A percentile compares a stretch with the other conserved stretches of the same genome.
Conservation (phyloP, 2,888 invertebrate species). For the Nipponacmea schrenckii region DNA sequence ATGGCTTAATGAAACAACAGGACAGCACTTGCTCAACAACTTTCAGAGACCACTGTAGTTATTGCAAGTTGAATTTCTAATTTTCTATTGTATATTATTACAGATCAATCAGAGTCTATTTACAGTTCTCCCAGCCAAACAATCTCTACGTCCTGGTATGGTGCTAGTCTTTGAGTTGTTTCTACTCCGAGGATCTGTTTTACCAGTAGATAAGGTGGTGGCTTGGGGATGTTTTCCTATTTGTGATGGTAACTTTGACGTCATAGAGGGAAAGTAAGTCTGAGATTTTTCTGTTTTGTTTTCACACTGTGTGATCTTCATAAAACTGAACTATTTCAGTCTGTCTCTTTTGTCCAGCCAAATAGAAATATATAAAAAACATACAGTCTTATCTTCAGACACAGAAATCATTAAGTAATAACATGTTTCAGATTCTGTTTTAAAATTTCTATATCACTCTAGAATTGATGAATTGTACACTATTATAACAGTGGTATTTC, state of each 20-base stretch:
- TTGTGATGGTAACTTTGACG: constrained; percentile 63
- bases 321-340: no score
- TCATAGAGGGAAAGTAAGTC: constrained; percentile 65
- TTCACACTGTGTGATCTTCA: no score
- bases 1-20: no score
- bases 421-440: no score
- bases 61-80: neutral
- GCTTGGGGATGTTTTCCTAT: constrained; percentile 65
- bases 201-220: constrained; percentile 61
- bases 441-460: no score
- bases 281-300: neutral
- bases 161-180: constrained; percentile 63
- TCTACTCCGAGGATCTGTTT: constrained; percentile 59
- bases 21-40: no score
- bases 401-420: no score
- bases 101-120: constrained; percentile 65
- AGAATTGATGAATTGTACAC: no score
- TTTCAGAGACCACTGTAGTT: neutral
- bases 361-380: no score
- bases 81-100: constrained; percentile 3
- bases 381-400: no score
- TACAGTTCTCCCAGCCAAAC: constrained; percentile 63
- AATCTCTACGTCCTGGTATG: constrained; percentile 62
- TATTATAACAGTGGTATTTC: no score
- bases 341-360: no score